phyloP scores from a whole-genome alignment of 2,888 invertebrate genomes.

The Iphiclides podalirius region DNA sequence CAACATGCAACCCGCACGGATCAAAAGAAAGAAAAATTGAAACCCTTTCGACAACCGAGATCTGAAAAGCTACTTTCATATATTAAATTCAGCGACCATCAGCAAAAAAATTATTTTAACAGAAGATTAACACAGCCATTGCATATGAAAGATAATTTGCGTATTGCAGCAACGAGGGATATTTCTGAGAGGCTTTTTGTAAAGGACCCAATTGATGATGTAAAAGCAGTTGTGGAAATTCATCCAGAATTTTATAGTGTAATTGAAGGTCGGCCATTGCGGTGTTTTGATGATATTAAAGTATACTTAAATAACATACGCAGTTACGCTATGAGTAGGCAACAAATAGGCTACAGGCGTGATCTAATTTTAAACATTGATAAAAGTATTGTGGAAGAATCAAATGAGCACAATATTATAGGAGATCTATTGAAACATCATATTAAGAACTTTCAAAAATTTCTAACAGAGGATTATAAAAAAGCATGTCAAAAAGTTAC shows the following conservation, averaged over 20 bases:
- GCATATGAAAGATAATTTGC: conserved; percentile 62
- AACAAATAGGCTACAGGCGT: conserved; percentile 70
- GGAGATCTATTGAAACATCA: conserved; percentile 55
- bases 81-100: conserved; percentile 68
- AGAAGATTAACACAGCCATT: conserved; percentile 54
- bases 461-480: conserved; percentile 71
- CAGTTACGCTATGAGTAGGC: conserved; percentile 68
- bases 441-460: conserved; percentile 66
- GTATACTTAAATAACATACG: conserved; percentile 79
- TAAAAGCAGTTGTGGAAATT: conserved; percentile 81
- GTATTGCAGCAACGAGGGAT: conserved; percentile 68
- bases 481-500: conserved; percentile 58
- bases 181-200: conserved; percentile 80
- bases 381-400: conserved; percentile 54
- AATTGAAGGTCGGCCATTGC: conserved; percentile 81
- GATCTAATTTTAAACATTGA: conserved; percentile 66
- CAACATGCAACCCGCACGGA: conserved; percentile 49
- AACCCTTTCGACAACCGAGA: conserved; percentile 58
- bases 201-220: conserved; percentile 74
- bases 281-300: conserved; percentile 78
- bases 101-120: conserved; percentile 50
- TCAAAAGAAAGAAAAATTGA: conserved; percentile 37
- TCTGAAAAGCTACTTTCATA: conserved; percentile 69
- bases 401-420: conserved; percentile 50
- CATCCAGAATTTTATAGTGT: conserved; percentile 83